Evolutionary conservation across 1,140 invertebrate species (phyloP).

Genomic region (Plodia interpunctella): DNA sequence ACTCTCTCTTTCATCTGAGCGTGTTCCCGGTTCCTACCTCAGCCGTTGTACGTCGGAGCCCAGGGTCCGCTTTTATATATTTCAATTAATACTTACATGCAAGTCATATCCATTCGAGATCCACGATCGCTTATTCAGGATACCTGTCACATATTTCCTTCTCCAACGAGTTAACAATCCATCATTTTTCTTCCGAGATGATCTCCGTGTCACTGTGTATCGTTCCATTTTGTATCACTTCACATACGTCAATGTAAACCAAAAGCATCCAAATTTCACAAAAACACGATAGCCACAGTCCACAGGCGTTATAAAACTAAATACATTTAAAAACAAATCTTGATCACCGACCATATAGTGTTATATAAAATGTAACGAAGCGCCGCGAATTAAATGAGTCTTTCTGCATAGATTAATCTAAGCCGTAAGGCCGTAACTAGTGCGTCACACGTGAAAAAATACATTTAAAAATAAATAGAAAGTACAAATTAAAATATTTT

Average conservation of each 20-base stretch:
- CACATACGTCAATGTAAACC: conserved; percentile 30
- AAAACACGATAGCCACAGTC: conserved; percentile 41
- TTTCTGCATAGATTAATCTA: conserved; percentile 37
- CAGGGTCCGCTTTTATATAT: too few species aligned
- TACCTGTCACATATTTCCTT: conserved; percentile 47
- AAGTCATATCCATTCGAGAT: conserved; percentile 61
- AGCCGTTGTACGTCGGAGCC: too few species aligned
- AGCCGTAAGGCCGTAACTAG: conserved; percentile 25
- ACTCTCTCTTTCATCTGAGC: too few species aligned
- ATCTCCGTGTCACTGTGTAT: conserved; percentile 55
- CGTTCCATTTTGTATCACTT: conserved; percentile 51
- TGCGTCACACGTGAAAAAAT: conserved; percentile 4
- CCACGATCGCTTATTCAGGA: conserved; percentile 52
- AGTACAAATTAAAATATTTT: conserved; percentile 25
- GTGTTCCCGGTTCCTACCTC: too few species aligned
- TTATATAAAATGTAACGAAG: conserved; percentile 61
- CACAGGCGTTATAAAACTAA: conserved; percentile 56
- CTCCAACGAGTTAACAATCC: conserved; percentile 58
- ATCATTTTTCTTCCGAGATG: conserved; percentile 53
- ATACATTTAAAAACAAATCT: conserved; percentile 46
- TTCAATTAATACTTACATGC: conserved; percentile 46
- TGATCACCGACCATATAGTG: conserved; percentile 37
- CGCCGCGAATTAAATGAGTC: conserved; percentile 52
- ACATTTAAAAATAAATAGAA: conserved; percentile 36
- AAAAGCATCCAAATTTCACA: conserved; percentile 19